A percentile compares a stretch with the other conserved stretches of the same genome.
phyloP scores from a whole-genome alignment of 2,797 vertebrate species.

The Caiman crocodilus region DNA sequence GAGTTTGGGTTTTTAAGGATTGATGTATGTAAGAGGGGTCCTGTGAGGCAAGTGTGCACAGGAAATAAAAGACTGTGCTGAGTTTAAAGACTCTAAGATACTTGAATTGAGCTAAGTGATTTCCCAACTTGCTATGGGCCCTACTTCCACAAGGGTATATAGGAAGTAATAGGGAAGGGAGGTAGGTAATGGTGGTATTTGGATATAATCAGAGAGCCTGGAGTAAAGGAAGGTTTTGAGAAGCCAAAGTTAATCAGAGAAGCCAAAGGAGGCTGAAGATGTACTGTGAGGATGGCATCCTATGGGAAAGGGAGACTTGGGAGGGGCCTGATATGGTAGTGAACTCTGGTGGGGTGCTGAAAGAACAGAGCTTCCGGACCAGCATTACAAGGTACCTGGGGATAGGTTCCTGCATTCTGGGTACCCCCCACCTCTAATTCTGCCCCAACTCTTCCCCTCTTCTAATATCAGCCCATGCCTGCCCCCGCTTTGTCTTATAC shows the following conservation, averaged over 20 bases:
- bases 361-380: no score
- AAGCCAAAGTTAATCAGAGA: not conserved
- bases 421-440: not conserved
- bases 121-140: not conserved
- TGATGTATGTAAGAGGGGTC: no score
- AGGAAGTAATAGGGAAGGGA: not conserved
- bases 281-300: not conserved
- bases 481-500: not conserved
- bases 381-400: not conserved
- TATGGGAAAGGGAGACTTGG: not conserved
- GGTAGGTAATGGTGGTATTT: not conserved
- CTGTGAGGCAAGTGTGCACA: no score
- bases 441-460: not conserved
- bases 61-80: no score
- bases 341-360: not conserved
- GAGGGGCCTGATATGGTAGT: not conserved
- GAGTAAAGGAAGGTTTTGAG: not conserved
- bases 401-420: not conserved
- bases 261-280: not conserved
- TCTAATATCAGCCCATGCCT: not conserved
- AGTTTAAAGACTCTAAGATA: no score
- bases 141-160: not conserved
- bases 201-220: not conserved
- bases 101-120: no score
- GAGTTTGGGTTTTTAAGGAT: no score